phyloP scores from a whole-genome alignment of 2,888 invertebrate species.

The Gisinianus flammeolus region DNA sequence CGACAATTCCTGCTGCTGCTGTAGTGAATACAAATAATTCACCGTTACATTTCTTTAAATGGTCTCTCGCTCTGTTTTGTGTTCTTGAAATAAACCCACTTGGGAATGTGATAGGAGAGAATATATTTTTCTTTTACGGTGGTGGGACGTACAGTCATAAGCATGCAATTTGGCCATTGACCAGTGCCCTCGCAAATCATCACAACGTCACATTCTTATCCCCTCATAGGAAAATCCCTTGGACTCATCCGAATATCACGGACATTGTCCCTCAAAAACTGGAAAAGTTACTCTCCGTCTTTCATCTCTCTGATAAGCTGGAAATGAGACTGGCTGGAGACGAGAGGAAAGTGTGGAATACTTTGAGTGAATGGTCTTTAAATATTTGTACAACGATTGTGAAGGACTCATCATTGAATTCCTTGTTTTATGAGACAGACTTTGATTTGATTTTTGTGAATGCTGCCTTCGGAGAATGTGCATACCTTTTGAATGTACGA shows the following conservation, averaged over 20 bases:
- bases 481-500: neutral
- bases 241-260: conserved; percentile 30
- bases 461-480: conserved; percentile 32
- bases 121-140: conserved; percentile 36
- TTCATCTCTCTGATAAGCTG: conserved; percentile 24
- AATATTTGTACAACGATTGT: conserved; percentile 24
- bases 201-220: conserved; percentile 39
- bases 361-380: conserved; percentile 21
- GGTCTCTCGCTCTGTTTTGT: no score
- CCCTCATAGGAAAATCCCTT: conserved; percentile 11
- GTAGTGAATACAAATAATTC: no score
- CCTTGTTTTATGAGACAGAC: conserved; percentile 5
- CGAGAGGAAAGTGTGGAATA: conserved; percentile 26
- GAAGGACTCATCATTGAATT: conserved; percentile 1
- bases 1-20: no score
- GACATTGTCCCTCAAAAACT: conserved; percentile 23
- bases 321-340: conserved; percentile 16
- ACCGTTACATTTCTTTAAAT: no score
- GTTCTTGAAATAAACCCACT: no score
- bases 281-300: conserved; percentile 27
- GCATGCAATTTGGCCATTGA: conserved; percentile 33
- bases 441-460: conserved; percentile 30
- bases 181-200: conserved; percentile 23
- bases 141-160: conserved; percentile 39
- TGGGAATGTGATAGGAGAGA: conserved; percentile 23